Evolutionary conservation across 2,113 vertebrate species (phyloP).

Genomic region (Colaptes auratus): DNA sequence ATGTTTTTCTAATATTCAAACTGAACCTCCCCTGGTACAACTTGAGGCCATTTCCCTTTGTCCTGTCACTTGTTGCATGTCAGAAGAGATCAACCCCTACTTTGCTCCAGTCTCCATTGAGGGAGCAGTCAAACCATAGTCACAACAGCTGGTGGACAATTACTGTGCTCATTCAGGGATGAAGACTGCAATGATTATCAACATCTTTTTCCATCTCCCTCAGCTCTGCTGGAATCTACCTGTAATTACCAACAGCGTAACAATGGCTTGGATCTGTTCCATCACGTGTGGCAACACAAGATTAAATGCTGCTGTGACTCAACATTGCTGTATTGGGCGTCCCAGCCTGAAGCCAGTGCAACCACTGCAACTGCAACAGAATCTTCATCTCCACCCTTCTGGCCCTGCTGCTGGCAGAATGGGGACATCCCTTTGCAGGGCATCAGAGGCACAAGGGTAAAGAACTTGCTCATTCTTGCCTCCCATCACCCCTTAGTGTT

Average conservation of each 20-base stretch:
- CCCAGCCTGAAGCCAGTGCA: neutral
- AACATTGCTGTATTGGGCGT: neutral
- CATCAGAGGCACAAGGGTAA: neutral
- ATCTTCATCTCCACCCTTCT: neutral
- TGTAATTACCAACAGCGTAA: neutral
- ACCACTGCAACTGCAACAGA: neutral
- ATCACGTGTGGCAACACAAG: neutral
- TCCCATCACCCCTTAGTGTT: neutral
- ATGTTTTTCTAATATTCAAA: no score
- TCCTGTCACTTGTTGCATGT: no score
- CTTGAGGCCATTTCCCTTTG: no score
- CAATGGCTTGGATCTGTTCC: accelerated
- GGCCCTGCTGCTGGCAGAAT: neutral
- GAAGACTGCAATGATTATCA: neutral
- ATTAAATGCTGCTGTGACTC: slow-evolving; percentile 6
- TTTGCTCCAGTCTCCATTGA: no score
- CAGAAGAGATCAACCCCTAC: no score
- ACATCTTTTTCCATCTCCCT: neutral
- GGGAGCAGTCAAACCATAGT: neutral
- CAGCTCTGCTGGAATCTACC: neutral
- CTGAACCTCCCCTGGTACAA: no score
- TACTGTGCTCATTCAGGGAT: neutral
- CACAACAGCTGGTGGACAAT: neutral
- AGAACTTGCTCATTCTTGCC: neutral
- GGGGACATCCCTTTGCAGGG: neutral